A percentile compares a stretch with the other conserved stretches of the same genome.
phyloP scores from a whole-genome alignment of 2,888 invertebrate genomes.

The Polymixis flavicincta region DNA sequence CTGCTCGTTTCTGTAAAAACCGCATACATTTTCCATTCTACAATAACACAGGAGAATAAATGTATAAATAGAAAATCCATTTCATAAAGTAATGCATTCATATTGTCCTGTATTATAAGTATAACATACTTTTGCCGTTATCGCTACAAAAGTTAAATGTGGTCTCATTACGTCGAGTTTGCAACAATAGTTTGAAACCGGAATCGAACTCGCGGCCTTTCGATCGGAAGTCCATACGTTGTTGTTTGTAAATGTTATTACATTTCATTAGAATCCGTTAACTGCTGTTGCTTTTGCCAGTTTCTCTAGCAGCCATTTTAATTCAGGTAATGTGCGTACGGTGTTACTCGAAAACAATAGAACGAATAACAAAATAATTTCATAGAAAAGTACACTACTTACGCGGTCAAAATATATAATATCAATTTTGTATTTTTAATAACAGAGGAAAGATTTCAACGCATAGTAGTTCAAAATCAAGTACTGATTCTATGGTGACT shows the following conservation, averaged over 20 bases:
- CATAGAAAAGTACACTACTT: no score
- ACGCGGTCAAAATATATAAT: no score
- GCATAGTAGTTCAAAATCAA: no score
- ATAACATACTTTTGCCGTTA: conserved; percentile 4
- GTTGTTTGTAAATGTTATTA: conserved; percentile 50
- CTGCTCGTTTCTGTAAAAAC: background rate
- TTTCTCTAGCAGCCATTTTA: background rate
- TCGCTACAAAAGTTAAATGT: conserved; percentile 46
- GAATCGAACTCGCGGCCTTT: conserved; percentile 44
- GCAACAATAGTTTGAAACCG: conserved; percentile 51
- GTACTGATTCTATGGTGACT: no score
- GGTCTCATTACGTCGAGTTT: conserved; percentile 40
- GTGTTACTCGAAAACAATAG: no score
- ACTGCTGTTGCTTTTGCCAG: background rate
- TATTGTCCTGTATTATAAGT: background rate
- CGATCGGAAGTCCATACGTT: conserved; percentile 26
- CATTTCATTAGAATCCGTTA: conserved; percentile 35
- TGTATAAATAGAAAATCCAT: conserved; percentile 1
- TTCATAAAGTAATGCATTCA: background rate
- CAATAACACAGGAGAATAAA: background rate
- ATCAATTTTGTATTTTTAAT: no score
- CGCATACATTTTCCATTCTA: background rate
- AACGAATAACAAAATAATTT: no score
- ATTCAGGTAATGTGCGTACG: background rate
- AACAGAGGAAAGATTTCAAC: no score